Evolutionary conservation across 2,113 vertebrate species (phyloP).

Genomic region (Gymnogyps californianus): DNA sequence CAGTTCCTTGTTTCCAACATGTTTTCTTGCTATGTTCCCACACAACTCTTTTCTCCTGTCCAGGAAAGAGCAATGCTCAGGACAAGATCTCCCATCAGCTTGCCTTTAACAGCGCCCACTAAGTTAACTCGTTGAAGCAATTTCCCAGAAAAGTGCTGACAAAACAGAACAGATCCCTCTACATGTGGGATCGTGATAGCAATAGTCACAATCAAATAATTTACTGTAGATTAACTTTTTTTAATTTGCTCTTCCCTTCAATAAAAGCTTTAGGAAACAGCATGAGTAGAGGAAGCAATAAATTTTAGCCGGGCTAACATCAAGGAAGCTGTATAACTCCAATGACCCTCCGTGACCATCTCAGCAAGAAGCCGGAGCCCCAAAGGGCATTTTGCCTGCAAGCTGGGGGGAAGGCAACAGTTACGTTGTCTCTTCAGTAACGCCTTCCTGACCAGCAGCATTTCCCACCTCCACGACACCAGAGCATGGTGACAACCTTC

Average conservation of each 20-base stretch:
- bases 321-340: background rate
- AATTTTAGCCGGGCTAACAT: background rate
- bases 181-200: background rate
- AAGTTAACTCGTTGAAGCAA: background rate
- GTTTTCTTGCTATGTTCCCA: background rate
- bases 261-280: background rate
- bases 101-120: background rate
- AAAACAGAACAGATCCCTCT: background rate
- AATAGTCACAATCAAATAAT: background rate
- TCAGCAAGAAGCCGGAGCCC: background rate
- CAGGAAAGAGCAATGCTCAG: background rate
- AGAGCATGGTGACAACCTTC: background rate
- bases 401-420: background rate
- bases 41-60: background rate
- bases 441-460: background rate
- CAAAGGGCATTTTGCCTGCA: background rate
- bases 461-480: background rate
- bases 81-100: background rate
- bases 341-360: background rate
- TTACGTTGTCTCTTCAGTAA: background rate
- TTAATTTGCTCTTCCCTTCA: background rate
- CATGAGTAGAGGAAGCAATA: background rate
- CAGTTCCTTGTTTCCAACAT: background rate
- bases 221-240: background rate
- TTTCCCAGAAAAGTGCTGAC: background rate